phyloP scores from a whole-genome alignment of 2,888 invertebrate species.

The Elegia similella region DNA sequence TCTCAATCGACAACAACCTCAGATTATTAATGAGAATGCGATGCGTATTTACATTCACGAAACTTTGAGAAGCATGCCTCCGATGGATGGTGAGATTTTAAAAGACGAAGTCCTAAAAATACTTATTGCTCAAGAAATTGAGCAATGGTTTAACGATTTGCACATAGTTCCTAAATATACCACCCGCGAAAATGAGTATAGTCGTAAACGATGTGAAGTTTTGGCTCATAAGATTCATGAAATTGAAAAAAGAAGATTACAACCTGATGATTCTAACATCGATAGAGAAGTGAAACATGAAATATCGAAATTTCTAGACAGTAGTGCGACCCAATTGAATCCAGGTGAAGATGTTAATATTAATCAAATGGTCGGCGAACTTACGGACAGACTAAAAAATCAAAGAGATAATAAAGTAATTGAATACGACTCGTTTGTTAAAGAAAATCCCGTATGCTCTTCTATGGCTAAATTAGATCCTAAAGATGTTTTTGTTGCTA shows the following conservation, averaged over 20 bases:
- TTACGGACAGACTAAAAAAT: constrained; percentile 39
- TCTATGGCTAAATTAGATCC: constrained; percentile 28
- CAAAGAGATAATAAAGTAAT: constrained; percentile 24
- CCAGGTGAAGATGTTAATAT: constrained; percentile 37
- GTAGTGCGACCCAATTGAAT: constrained; percentile 29
- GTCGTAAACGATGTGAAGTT: constrained; percentile 37
- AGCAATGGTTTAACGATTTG: constrained; percentile 49
- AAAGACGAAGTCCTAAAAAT: constrained; percentile 52
- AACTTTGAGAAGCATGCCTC: constrained; percentile 42
- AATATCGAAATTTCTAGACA: constrained; percentile 42
- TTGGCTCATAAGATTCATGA: constrained; percentile 42
- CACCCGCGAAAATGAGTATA: constrained; percentile 30
- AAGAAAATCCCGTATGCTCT: constrained; percentile 32
- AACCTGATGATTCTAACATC: constrained; percentile 26
- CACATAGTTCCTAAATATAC: constrained; percentile 34
- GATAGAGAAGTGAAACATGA: constrained; percentile 38
- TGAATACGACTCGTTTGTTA: constrained; percentile 34
- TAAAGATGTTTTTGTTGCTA: constrained; percentile 19
- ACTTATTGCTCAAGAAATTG: constrained; percentile 49
- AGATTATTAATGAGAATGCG: constrained; percentile 34
- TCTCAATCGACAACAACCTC: constrained; percentile 33
- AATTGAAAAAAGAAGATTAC: constrained; percentile 32
- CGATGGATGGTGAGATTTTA: constrained; percentile 40
- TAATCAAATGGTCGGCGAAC: constrained; percentile 42
- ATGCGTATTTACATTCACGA: constrained; percentile 33